Evolutionary conservation across 2,888 invertebrate species (phyloP).

Genomic region (Mactromeris polynyma): DNA sequence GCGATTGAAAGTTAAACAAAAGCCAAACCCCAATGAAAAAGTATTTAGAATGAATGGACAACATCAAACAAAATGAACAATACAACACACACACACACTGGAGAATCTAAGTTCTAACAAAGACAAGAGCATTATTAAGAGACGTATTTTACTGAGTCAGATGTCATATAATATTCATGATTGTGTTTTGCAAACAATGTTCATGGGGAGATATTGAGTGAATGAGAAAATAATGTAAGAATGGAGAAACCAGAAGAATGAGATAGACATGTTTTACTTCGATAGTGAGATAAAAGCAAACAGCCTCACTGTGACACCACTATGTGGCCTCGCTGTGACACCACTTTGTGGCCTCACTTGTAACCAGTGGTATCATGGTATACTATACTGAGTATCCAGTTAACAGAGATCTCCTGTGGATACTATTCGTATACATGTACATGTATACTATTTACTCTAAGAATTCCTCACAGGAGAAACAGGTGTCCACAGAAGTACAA

Average conservation of each 20-base stretch:
- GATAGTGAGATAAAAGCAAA: too few relatives aligned
- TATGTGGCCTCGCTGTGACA: too few relatives aligned
- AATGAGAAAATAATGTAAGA: not conserved
- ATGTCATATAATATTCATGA: slow-evolving; percentile 3
- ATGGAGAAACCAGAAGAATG: not conserved
- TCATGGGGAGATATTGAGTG: not conserved
- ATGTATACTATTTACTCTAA: not conserved
- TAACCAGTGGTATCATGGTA: too few relatives aligned
- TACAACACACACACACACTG: not conserved
- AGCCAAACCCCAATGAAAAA: too few relatives aligned
- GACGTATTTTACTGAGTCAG: not conserved
- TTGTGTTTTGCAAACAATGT: not conserved
- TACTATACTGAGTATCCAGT: not conserved
- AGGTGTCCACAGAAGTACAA: not conserved
- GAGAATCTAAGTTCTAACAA: not conserved
- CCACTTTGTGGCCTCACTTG: too few relatives aligned
- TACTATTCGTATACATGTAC: not conserved
- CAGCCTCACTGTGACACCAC: too few relatives aligned
- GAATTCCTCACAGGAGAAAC: not conserved
- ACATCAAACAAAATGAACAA: too few relatives aligned
- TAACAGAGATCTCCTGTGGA: not conserved
- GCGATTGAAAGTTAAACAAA: too few relatives aligned
- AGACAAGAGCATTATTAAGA: not conserved
- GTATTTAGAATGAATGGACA: too few relatives aligned
- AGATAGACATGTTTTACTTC: too few relatives aligned